Base-by-base conservation (phyloP, 1,140 invertebrate genomes). In the Pogonognathellus flavescens region DNA sequence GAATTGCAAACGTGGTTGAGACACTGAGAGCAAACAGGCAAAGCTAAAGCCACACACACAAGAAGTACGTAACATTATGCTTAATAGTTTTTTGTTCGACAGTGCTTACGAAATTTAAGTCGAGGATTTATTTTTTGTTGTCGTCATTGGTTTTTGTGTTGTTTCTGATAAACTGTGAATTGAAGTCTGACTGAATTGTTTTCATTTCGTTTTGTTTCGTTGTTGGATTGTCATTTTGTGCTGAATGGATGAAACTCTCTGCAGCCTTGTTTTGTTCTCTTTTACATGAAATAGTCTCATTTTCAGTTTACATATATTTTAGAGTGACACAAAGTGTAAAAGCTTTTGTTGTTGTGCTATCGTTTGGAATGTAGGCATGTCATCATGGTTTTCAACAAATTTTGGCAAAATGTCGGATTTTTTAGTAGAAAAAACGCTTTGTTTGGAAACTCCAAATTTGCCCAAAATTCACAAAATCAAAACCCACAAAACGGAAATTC, bases 311-410 rank as follows among this genome's bases (percentile, higher is more conserved):
- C 31, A 66, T 9, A 66, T 20, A 25, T 14, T 31, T 6, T 66
- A 25, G 62, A 31, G 22, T 66, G 62, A 31, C 62, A 66, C 0
- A 13, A 6, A 13, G 62, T 25, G 62, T 66, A 25, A 66, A 13
- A 25, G 20, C 7, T 66, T 66, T 66, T 9, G 13, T 25, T 66
- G 14, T 66, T 66, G 22, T 25, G 25, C 72, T 80, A 52, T 31
- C 1, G n/a, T 52, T 80, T 80, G 50, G 62, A 66, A 66, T 66
- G 62, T 66, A 31, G 62, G 22, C 62, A 66, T 66, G 62, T 31
- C 59, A 85, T 72, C 52, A 87, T 87, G 86, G 86, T 87, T 41
- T 87, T 87, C 72, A 81, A 87, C 53, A 87, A 85, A 53, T 82
- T 87, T 82, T 85, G 83, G 86, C 83, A 84, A 87, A 85, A 83